Conservation (phyloP, 2,113 vertebrate genomes). For the Pogona vitticeps region DNA sequence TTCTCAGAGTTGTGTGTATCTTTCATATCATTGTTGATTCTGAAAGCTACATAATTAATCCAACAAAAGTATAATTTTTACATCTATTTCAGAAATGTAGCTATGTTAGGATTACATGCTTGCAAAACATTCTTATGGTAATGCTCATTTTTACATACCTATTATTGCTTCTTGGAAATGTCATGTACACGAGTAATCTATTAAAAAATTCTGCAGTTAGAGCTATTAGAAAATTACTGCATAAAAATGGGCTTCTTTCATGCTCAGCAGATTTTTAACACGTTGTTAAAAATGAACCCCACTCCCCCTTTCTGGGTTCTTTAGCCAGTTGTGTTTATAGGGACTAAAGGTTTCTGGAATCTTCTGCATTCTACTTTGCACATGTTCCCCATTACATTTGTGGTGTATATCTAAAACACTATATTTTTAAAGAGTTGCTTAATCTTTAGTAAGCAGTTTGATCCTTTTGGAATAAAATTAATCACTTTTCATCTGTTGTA, state of each 20-base stretch:
- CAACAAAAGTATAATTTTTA: constrained; percentile 47
- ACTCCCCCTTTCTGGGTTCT: constrained; percentile 22
- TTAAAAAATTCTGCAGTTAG: constrained; percentile 53
- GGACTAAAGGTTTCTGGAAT: constrained; percentile 48
- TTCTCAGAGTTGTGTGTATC: constrained; percentile 52
- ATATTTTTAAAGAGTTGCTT: constrained; percentile 67
- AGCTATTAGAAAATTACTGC: constrained; percentile 54
- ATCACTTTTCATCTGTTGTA: constrained; percentile 62
- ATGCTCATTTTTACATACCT: constrained; percentile 5
- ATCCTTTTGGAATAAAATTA: constrained; percentile 32
- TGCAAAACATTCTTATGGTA: constrained; percentile 40
- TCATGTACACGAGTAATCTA: constrained; percentile 27
- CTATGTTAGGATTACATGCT: constrained; percentile 52
- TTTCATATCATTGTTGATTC: constrained; percentile 36
- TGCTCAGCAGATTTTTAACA: constrained; percentile 41
- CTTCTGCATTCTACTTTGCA: constrained; percentile 49
- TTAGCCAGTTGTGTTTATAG: constrained; percentile 52
- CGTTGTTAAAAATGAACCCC: background rate
- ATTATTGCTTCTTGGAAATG: constrained; percentile 44
- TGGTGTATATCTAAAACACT: constrained; percentile 58
- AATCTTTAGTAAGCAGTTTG: constrained; percentile 51
- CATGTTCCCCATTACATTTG: constrained; percentile 61
- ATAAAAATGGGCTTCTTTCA: constrained; percentile 63
- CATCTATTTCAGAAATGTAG: constrained; percentile 46
- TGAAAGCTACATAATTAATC: constrained; percentile 43